These are phyloP conservation scores for Thamnophis elegans DNA, from an alignment of 2,797 vertebrate genomes.

Conservation along the genomic window DNA sequence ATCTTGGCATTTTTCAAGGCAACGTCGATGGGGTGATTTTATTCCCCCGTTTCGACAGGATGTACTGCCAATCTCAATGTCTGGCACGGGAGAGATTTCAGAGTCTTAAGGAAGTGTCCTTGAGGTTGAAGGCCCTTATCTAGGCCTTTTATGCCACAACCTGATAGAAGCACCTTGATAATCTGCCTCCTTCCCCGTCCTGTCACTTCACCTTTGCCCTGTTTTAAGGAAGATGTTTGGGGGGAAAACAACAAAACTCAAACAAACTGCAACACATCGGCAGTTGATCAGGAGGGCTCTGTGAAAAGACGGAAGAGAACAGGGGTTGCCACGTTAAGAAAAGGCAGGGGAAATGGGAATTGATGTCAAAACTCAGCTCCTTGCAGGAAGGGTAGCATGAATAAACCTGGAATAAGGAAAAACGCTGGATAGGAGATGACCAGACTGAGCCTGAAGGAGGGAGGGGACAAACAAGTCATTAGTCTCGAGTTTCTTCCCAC, in stretches of 20 bases:
- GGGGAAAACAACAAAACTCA: rapidly evolving
- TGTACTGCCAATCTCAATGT: neutral
- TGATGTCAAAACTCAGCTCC: neutral
- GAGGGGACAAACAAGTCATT: neutral
- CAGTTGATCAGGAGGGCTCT: neutral
- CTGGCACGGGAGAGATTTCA: neutral
- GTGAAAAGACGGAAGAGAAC: neutral
- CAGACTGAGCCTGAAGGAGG: neutral
- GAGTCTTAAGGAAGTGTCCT: neutral
- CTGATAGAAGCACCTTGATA: neutral
- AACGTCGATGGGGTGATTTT: neutral
- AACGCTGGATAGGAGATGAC: neutral
- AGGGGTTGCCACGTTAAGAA: neutral
- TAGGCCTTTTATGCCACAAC: neutral
- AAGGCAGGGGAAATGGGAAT: neutral
- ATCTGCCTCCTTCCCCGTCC: neutral
- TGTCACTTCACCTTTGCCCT: neutral
- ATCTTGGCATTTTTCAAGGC: conserved; percentile 6
- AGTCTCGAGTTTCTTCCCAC: neutral
- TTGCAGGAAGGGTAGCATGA: neutral
- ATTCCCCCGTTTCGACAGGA: neutral
- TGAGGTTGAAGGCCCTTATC: neutral
- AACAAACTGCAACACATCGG: neutral
- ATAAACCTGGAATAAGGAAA: neutral
- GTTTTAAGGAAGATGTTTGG: no score